These are phyloP conservation scores for Cydia fagiglandana DNA, from an alignment of 1,140 invertebrate genomes.

Conservation along the genomic window DNA sequence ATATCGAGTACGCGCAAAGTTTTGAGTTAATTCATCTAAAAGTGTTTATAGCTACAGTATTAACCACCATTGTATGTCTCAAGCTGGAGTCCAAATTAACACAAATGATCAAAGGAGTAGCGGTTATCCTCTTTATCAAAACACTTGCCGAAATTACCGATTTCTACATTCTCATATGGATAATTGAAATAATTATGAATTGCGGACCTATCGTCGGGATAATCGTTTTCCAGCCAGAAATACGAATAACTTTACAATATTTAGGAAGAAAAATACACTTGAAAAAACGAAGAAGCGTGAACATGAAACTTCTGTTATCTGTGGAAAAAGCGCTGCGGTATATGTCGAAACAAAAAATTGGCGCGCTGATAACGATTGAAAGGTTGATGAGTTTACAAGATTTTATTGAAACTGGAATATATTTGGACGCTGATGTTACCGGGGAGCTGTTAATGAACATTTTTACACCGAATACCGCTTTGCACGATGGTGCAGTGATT, in stretches of 20 bases:
- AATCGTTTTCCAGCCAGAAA: constrained; percentile 6
- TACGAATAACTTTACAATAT: not conserved
- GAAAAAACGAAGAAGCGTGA: constrained; percentile 19
- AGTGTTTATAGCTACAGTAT: not conserved
- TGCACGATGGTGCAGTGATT: constrained; percentile 33
- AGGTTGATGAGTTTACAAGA: constrained; percentile 12
- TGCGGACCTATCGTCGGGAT: not conserved
- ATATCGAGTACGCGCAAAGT: not conserved
- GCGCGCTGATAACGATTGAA: constrained; percentile 31
- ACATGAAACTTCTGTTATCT: not conserved
- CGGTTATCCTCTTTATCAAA: not conserved
- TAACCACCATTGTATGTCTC: not conserved
- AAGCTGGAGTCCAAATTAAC: constrained; percentile 5
- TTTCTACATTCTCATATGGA: not conserved
- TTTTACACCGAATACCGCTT: constrained; percentile 25
- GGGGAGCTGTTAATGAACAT: constrained; percentile 32
- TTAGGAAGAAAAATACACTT: not conserved
- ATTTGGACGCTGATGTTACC: constrained; percentile 15
- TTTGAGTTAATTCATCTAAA: not conserved
- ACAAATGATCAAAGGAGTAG: constrained; percentile 16
- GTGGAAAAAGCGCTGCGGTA: constrained; percentile 12
- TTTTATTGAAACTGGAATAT: constrained; percentile 11
- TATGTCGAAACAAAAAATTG: constrained; percentile 23
- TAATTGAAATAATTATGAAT: not conserved
- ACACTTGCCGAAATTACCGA: not conserved